Conservation (phyloP, 1,140 invertebrate species). For the Caenorhabditis brenneri region DNA sequence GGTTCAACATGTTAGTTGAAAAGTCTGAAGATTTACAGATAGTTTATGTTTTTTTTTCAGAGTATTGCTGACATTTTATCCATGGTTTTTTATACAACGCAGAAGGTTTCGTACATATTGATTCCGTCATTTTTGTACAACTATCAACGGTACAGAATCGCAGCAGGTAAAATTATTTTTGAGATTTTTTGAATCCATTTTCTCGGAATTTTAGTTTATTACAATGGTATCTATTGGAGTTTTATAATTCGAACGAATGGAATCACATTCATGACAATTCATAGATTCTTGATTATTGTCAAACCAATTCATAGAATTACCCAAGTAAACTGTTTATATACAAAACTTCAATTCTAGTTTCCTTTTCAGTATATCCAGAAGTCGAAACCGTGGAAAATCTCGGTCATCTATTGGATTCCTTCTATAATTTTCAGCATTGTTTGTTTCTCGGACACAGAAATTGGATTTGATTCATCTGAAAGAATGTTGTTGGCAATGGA, state of each 20-base stretch:
- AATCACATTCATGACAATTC: background rate
- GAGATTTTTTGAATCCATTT: background rate
- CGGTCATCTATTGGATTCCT: background rate
- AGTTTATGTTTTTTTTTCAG: too few species aligned
- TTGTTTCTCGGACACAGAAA: background rate
- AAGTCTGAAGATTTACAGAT: too few species aligned
- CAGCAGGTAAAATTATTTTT: background rate
- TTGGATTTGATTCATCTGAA: constrained; percentile 2
- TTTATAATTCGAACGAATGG: background rate
- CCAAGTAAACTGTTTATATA: too few species aligned
- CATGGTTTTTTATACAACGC: background rate
- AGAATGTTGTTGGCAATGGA: constrained; percentile 7
- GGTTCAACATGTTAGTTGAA: constrained; percentile 12
- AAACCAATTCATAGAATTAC: background rate
- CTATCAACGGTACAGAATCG: background rate
- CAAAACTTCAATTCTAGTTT: too few species aligned
- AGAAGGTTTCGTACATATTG: background rate
- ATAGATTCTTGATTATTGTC: background rate
- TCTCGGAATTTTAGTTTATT: background rate
- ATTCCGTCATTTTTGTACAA: background rate
- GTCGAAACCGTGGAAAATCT: background rate
- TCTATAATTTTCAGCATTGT: background rate
- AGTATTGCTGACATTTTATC: background rate
- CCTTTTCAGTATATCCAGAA: background rate
- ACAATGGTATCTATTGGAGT: background rate